These are phyloP conservation scores for Andrena bucephala DNA, from an alignment of 2,888 invertebrate genomes.

Conservation along the genomic window DNA sequence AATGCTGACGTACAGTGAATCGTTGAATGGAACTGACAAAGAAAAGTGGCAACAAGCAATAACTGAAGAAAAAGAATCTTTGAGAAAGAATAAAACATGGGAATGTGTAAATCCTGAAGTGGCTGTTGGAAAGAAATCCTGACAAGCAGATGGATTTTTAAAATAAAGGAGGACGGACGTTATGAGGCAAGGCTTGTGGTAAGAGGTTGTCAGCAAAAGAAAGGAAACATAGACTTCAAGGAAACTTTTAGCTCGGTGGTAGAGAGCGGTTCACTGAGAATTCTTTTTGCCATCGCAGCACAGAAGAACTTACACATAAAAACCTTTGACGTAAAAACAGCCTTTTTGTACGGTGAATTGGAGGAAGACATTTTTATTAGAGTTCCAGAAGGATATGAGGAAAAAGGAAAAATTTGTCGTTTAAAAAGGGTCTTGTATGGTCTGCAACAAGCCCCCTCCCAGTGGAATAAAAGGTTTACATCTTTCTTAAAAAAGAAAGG, in stretches of 20 bases:
- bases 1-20: slow-evolving; percentile 33
- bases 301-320: background rate
- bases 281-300: slow-evolving; percentile 11
- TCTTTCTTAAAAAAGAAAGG: background rate
- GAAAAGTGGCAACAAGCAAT: slow-evolving; percentile 42
- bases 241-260: slow-evolving; percentile 28
- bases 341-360: slow-evolving; percentile 24
- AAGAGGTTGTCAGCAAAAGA: slow-evolving; percentile 20
- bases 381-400: slow-evolving; percentile 28
- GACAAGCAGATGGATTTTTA: slow-evolving; percentile 66
- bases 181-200: slow-evolving; percentile 22
- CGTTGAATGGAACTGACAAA: slow-evolving; percentile 24
- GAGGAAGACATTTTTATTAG: slow-evolving; percentile 37
- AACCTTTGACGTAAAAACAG: slow-evolving; percentile 34
- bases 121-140: slow-evolving; percentile 49
- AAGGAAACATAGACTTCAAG: slow-evolving; percentile 17
- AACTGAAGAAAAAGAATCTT: slow-evolving; percentile 63
- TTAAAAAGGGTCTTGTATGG: slow-evolving; percentile 32
- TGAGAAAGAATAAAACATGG: slow-evolving; percentile 68
- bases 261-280: background rate
- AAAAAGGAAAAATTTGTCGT: slow-evolving; percentile 27
- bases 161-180: slow-evolving; percentile 63
- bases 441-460: slow-evolving; percentile 7
- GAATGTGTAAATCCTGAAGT: slow-evolving; percentile 39
- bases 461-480: slow-evolving; percentile 19